Conservation (phyloP, 1,140 invertebrate species). For the Hirudo medicinalis region DNA sequence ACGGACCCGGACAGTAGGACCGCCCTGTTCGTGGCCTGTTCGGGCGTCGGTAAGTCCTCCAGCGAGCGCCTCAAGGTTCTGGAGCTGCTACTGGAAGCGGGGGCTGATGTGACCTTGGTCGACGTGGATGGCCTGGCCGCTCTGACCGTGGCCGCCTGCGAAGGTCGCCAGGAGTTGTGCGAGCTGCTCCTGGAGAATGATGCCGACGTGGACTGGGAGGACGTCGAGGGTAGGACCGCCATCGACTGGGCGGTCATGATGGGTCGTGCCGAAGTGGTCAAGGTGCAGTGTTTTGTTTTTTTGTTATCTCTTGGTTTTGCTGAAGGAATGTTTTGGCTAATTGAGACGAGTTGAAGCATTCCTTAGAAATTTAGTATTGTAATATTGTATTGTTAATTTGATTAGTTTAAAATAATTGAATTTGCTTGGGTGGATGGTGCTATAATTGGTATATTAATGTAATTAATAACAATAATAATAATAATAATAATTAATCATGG, state of each 20-base stretch:
- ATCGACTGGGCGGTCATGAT: slow-evolving; percentile 61
- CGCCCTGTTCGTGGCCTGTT: slow-evolving; percentile 54
- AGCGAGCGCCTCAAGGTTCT: slow-evolving; percentile 48
- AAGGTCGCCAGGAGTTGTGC: slow-evolving; percentile 55
- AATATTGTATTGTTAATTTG: no score
- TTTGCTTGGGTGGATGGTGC: no score
- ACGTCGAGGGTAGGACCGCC: slow-evolving; percentile 62
- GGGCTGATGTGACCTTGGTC: slow-evolving; percentile 58
- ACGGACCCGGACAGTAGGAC: slow-evolving; percentile 53
- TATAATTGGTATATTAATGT: no score
- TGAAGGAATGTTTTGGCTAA: not conserved
- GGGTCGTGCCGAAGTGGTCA: slow-evolving; percentile 67
- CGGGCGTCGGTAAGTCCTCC: slow-evolving; percentile 50
- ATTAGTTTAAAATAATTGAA: no score
- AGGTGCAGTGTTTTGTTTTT: slow-evolving; percentile 44
- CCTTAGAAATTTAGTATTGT: no score
- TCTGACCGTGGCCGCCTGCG: slow-evolving; percentile 63
- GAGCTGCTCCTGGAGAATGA: slow-evolving; percentile 69
- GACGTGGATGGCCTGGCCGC: slow-evolving; percentile 87
- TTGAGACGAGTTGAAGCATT: no score
- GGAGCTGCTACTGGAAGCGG: slow-evolving; percentile 57
- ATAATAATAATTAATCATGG: no score
- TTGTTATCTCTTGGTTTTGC: not conserved
- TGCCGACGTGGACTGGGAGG: slow-evolving; percentile 70
- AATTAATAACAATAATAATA: no score